Evolutionary conservation across 2,113 vertebrate species (phyloP).

Genomic region (Catagonus wagneri): DNA sequence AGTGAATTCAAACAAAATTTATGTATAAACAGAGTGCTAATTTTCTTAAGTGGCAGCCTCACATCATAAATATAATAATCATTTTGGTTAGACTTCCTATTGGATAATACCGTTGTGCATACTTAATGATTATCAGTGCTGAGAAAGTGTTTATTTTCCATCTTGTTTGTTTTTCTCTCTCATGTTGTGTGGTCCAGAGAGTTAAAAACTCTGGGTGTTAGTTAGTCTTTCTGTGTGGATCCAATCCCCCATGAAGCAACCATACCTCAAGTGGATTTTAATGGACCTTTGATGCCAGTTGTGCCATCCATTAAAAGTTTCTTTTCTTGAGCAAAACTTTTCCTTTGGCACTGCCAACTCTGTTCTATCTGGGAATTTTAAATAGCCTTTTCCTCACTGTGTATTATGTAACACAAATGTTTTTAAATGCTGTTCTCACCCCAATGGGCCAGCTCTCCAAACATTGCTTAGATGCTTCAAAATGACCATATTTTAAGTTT

Average conservation of each 20-base stretch:
- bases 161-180: constrained; percentile 66
- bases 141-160: constrained; percentile 52
- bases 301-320: constrained; percentile 61
- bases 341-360: background rate
- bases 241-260: constrained; percentile 63
- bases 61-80: background rate
- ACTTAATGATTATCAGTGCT: constrained; percentile 43
- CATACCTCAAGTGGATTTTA: constrained; percentile 53
- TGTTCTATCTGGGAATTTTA: background rate
- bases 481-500: constrained; percentile 48
- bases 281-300: background rate
- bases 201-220: background rate
- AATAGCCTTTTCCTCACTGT: constrained; percentile 21
- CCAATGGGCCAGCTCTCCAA: constrained; percentile 24
- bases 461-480: background rate
- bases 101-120: constrained; percentile 42
- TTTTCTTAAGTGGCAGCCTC: background rate
- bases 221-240: constrained; percentile 50
- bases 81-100: constrained; percentile 10
- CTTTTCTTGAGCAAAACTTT: constrained; percentile 51
- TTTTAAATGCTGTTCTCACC: constrained; percentile 30
- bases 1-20: constrained; percentile 43
- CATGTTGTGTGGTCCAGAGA: constrained; percentile 27
- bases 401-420: background rate
- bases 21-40: background rate